Evolutionary conservation across 2,888 invertebrate genomes (phyloP).

Genomic region (Calameuta pallipes): DNA sequence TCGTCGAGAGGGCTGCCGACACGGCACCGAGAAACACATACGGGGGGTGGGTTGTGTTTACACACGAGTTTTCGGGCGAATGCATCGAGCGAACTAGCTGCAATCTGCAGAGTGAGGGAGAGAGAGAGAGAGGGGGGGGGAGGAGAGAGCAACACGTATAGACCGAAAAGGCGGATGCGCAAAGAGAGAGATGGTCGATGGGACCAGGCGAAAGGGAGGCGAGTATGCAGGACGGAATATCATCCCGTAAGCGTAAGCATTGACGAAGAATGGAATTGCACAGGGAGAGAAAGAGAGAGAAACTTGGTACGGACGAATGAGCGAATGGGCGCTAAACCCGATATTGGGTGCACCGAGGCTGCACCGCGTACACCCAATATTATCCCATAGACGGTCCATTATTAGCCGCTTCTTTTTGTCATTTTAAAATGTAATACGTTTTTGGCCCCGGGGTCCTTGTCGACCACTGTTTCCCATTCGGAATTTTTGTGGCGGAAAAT

Average conservation of each 20-base stretch:
- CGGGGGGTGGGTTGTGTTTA: slow-evolving; percentile 47
- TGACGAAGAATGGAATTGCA: neutral
- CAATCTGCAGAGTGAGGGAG: neutral
- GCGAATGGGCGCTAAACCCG: slow-evolving; percentile 27
- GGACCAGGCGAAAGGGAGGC: neutral
- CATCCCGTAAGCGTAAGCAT: slow-evolving; percentile 11
- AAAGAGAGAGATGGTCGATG: neutral
- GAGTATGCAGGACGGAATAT: slow-evolving; percentile 16
- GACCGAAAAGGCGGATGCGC: neutral
- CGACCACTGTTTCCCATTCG: slow-evolving; percentile 57
- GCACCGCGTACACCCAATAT: slow-evolving; percentile 33
- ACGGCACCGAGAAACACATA: neutral
- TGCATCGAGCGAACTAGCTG: slow-evolving; percentile 36
- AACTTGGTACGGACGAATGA: too few species aligned
- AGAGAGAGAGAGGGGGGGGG: neutral
- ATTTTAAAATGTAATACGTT: slow-evolving; percentile 63
- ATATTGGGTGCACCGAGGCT: slow-evolving; percentile 42
- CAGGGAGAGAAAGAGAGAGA: too few species aligned
- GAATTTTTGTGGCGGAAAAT: slow-evolving; percentile 64
- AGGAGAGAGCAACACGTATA: neutral
- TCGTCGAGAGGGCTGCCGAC: slow-evolving; percentile 14
- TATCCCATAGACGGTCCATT: slow-evolving; percentile 56
- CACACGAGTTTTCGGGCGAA: slow-evolving; percentile 58
- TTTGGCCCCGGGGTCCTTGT: slow-evolving; percentile 42
- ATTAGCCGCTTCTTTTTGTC: slow-evolving; percentile 59